Conservation (phyloP, 1,140 invertebrate species). For the Leucophenga varia region DNA sequence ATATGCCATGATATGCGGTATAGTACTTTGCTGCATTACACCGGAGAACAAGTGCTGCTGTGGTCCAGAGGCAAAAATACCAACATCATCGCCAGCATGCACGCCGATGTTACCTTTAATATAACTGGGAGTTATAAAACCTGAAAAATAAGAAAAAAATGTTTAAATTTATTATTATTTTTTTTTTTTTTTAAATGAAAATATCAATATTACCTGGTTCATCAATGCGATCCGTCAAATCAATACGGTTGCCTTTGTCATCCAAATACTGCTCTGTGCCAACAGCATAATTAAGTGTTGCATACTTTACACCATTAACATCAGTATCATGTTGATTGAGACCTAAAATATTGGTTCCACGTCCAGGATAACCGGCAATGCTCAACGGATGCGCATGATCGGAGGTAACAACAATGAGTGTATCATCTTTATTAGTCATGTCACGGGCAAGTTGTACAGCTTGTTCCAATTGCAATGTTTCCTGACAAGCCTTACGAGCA, state of each 20-base stretch:
- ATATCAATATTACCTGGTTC: slow-evolving; percentile 9
- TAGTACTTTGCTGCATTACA: slow-evolving; percentile 74
- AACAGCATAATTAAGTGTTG: slow-evolving; percentile 75
- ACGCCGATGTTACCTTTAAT: slow-evolving; percentile 59
- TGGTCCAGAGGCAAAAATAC: slow-evolving; percentile 65
- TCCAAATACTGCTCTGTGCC: slow-evolving; percentile 62
- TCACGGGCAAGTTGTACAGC: slow-evolving; percentile 60
- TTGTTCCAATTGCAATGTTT: slow-evolving; percentile 64
- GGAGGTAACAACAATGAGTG: slow-evolving; percentile 67
- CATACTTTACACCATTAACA: slow-evolving; percentile 68
- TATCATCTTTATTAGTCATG: slow-evolving; percentile 61
- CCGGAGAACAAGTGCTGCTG: slow-evolving; percentile 72
- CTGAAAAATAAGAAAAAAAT: slow-evolving; percentile 46
- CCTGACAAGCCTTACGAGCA: slow-evolving; percentile 62
- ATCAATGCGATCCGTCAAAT: slow-evolving; percentile 23
- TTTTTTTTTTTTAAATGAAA: background rate
- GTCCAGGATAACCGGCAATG: slow-evolving; percentile 62
- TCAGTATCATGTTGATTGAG: slow-evolving; percentile 50
- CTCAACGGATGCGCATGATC: slow-evolving; percentile 69
- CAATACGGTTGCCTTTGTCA: slow-evolving; percentile 25
- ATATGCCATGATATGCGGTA: slow-evolving; percentile 73
- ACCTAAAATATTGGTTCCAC: slow-evolving; percentile 62
- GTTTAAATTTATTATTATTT: slow-evolving; percentile 3
- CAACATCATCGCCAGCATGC: slow-evolving; percentile 71
- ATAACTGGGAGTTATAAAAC: slow-evolving; percentile 57